Evolutionary conservation across 30 jellyfish, hydroid and myxozoan species (phyloP).

Genomic region (Pseudorhiza aurosa): DNA sequence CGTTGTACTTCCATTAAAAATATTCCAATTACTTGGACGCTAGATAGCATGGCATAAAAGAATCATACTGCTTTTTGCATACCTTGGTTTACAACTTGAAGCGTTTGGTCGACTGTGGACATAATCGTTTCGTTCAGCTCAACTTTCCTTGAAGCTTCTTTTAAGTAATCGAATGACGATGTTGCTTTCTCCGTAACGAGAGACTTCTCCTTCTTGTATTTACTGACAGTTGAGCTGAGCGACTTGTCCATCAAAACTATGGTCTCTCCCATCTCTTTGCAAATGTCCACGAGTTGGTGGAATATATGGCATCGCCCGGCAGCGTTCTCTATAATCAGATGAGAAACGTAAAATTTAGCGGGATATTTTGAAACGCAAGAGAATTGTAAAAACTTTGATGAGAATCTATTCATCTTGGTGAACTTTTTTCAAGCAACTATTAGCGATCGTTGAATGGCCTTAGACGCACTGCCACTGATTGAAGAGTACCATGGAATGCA

Average conservation of each 20-base stretch:
- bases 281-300: constrained; percentile 91
- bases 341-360: too few species aligned
- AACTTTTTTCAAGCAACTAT: too few species aligned
- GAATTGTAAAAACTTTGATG: too few species aligned
- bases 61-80: background rate
- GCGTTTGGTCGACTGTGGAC: constrained; percentile 64
- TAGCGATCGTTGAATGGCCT: too few species aligned
- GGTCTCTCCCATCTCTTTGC: constrained; percentile 99
- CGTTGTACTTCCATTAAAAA: too few species aligned
- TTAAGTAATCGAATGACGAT: constrained; percentile 66
- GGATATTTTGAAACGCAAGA: too few species aligned
- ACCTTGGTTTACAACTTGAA: constrained; percentile 83
- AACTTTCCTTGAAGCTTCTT: constrained; percentile 57
- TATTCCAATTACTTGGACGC: too few species aligned
- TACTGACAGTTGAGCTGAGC: constrained; percentile 62
- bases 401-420: too few species aligned
- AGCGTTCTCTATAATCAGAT: constrained; percentile 79
- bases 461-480: too few species aligned
- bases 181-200: constrained; percentile 53
- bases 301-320: constrained; percentile 94
- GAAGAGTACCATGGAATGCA: too few species aligned
- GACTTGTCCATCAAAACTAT: constrained; percentile 73
- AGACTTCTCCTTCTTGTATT: constrained; percentile 81
- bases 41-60: too few species aligned
- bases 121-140: constrained; percentile 55